A percentile compares a stretch with the other conserved stretches of the same genome.
Conservation (phyloP, 2,888 invertebrate species). For the Ochlodes sylvanus region DNA sequence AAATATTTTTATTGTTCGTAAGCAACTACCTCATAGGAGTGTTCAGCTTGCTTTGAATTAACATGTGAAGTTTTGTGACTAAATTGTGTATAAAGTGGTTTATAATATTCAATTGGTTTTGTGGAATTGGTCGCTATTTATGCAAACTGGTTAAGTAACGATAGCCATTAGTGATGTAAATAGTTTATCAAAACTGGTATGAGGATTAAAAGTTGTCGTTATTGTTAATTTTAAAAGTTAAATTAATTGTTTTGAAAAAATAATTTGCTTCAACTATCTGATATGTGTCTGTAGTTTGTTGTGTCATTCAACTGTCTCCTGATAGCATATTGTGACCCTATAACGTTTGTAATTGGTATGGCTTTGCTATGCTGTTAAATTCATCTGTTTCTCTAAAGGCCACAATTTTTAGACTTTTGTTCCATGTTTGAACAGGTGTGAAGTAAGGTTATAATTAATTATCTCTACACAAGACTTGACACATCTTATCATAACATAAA, state of each 20-base stretch:
- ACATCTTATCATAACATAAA: neutral
- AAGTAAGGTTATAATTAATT: neutral
- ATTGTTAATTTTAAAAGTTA: neutral
- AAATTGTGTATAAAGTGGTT: slow-evolving; percentile 19
- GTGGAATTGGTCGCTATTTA: neutral
- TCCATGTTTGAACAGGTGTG: neutral
- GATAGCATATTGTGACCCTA: too few relatives aligned
- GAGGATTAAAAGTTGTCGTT: neutral
- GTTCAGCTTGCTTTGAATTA: slow-evolving; percentile 20
- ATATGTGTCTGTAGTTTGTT: too few relatives aligned
- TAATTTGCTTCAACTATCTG: too few relatives aligned
- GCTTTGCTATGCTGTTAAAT: too few relatives aligned
- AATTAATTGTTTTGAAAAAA: neutral
- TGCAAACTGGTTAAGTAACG: slow-evolving; percentile 1
- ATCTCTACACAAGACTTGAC: neutral
- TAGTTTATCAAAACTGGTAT: neutral
- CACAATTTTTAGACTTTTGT: neutral
- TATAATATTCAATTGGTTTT: slow-evolving; percentile 8
- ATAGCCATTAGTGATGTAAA: neutral
- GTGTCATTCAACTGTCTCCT: too few relatives aligned
- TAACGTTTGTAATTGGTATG: too few relatives aligned
- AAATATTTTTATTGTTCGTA: slow-evolving; percentile 33
- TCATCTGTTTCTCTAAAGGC: too few relatives aligned
- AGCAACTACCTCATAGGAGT: neutral
- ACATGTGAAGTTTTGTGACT: slow-evolving; percentile 17